Percentiles rank a stretch among this genome's conserved stretches.
These are phyloP conservation scores for Cylindroiulus punctatus DNA, from an alignment of 2,888 invertebrate species.

Conservation along the genomic window DNA sequence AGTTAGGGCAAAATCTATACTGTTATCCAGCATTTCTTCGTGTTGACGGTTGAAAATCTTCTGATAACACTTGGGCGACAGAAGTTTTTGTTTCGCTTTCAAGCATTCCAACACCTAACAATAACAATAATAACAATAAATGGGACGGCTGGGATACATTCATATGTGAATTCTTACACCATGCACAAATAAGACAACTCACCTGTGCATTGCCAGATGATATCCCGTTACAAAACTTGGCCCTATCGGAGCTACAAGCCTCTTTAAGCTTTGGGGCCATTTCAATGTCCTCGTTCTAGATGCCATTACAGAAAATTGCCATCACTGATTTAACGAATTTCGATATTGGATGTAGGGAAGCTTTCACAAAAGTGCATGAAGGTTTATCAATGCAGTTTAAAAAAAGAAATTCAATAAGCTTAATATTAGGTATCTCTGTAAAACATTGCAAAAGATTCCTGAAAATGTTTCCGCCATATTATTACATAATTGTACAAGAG, in stretches of 20 bases:
- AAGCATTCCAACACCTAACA: conserved; percentile 82
- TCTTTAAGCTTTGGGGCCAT: conserved; percentile 75
- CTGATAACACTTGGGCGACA: conserved; percentile 78
- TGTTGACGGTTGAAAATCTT: conserved; percentile 85
- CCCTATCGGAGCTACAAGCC: conserved; percentile 65
- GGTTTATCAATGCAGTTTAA: no score
- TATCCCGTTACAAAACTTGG: conserved; percentile 64
- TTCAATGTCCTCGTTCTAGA: conserved; percentile 85
- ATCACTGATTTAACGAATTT: no score
- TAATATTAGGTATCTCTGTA: no score
- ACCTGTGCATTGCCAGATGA: conserved; percentile 65
- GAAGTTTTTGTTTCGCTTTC: conserved; percentile 70
- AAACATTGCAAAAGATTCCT: no score
- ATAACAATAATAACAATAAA: not conserved
- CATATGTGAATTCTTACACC: not conserved
- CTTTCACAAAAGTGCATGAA: no score
- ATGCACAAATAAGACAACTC: conserved; percentile 61
- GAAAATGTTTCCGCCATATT: no score
- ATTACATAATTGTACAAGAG: no score
- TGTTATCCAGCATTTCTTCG: conserved; percentile 86
- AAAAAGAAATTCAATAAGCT: no score
- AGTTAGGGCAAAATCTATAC: conserved; percentile 85
- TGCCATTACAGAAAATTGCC: conserved; percentile 58
- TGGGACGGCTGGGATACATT: not conserved
- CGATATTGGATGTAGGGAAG: no score